Conservation (phyloP, 2,888 invertebrate genomes). For the Ypsolopha sequella region DNA sequence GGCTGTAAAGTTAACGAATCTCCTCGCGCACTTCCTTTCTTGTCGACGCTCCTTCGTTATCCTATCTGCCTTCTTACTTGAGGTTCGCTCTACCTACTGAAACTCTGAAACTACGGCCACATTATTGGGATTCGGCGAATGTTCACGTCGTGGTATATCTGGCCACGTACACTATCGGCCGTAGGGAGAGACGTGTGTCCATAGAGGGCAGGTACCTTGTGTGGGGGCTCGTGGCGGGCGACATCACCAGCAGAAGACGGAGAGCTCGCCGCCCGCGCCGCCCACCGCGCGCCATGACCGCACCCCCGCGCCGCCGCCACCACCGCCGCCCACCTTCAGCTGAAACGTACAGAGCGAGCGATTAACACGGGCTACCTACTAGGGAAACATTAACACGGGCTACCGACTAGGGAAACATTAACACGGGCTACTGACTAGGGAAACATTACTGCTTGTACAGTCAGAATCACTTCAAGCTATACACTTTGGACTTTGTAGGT, state of each 20-base stretch:
- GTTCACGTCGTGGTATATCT: too few relatives aligned
- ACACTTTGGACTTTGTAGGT: too few relatives aligned
- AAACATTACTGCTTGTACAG: background rate
- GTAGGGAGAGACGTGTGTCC: too few relatives aligned
- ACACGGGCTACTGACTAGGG: background rate
- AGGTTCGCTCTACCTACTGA: background rate
- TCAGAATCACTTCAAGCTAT: too few relatives aligned
- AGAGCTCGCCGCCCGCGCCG: constrained; percentile 78
- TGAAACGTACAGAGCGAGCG: constrained; percentile 41
- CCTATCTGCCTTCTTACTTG: too few relatives aligned
- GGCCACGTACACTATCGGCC: too few relatives aligned
- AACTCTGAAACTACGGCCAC: too few relatives aligned
- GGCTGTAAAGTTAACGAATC: too few relatives aligned
- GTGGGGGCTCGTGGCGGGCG: background rate
- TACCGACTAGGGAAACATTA: background rate
- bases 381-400: background rate
- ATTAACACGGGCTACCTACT: background rate
- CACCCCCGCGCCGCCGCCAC: constrained; percentile 51
- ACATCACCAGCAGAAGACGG: constrained; percentile 85
- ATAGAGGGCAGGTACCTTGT: too few relatives aligned
- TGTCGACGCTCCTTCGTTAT: too few relatives aligned
- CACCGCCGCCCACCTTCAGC: constrained; percentile 78
- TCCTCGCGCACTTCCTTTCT: too few relatives aligned
- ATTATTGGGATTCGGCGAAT: too few relatives aligned
- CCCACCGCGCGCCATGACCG: constrained; percentile 79